Evolutionary conservation across 2,888 invertebrate species (phyloP).

Genomic region (Scaptomyza flava): DNA sequence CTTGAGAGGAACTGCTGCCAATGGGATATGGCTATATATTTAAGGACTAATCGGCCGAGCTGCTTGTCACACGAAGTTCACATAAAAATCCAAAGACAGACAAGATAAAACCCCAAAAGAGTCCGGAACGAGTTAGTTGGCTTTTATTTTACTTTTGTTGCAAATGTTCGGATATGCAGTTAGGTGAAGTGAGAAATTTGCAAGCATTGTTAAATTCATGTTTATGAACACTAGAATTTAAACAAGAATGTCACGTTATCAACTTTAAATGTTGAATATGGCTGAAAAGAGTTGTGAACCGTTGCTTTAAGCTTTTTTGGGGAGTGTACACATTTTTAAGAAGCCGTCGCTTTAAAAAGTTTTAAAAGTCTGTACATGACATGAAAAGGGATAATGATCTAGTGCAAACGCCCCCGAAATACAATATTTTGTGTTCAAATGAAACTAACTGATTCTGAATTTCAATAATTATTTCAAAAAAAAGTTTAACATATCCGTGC

Average conservation of each 20-base stretch:
- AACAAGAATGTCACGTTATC: no score
- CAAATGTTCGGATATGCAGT: background rate
- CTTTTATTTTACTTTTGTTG: background rate
- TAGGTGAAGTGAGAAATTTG: background rate
- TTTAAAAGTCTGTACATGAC: no score
- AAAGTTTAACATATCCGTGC: conserved; percentile 37
- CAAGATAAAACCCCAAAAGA: conserved; percentile 31
- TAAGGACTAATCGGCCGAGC: conserved; percentile 52
- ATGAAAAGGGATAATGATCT: no score
- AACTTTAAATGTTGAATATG: background rate
- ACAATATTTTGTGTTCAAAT: no score
- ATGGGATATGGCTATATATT: conserved; percentile 37
- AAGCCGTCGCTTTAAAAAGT: no score
- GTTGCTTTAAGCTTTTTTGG: background rate
- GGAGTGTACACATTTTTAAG: no score
- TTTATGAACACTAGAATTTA: no score
- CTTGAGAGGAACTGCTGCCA: conserved; percentile 24
- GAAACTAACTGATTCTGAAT: background rate
- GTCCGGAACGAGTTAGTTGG: background rate
- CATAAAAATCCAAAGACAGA: conserved; percentile 48
- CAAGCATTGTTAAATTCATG: background rate
- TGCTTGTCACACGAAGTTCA: conserved; percentile 24
- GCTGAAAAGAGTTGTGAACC: background rate
- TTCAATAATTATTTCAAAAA: conserved; percentile 24
- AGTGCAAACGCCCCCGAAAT: no score